Evolutionary conservation across 2,888 invertebrate species (phyloP).

Genomic region (Cylloceria caligata): DNA sequence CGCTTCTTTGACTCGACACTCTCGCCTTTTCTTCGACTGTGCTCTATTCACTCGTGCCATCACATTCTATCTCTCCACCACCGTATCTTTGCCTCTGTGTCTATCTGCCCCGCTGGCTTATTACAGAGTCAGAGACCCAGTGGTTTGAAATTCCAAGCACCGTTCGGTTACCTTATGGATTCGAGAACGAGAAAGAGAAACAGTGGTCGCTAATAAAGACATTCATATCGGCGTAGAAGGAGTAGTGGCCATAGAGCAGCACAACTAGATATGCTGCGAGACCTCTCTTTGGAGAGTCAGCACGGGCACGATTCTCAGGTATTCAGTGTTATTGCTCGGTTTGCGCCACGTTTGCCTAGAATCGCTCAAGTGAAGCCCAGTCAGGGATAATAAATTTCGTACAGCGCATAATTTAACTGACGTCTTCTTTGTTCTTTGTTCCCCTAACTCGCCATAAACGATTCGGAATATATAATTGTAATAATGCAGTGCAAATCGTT

Average conservation of each 20-base stretch:
- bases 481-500: slow-evolving; percentile 29
- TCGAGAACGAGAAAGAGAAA: slow-evolving; percentile 64
- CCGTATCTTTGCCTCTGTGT: slow-evolving; percentile 19
- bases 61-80: slow-evolving; percentile 11
- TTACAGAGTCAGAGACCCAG: slow-evolving; percentile 57
- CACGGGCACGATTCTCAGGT: slow-evolving; percentile 61
- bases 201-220: slow-evolving; percentile 81
- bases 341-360: slow-evolving; percentile 2
- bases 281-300: slow-evolving; percentile 36
- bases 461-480: slow-evolving; percentile 19
- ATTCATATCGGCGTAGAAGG: slow-evolving; percentile 82
- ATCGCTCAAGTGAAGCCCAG: slow-evolving; percentile 7
- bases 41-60: slow-evolving; percentile 37
- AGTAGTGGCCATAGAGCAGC: slow-evolving; percentile 73
- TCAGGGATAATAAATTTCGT: slow-evolving; percentile 14
- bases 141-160: slow-evolving; percentile 57
- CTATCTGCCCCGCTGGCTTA: slow-evolving; percentile 50
- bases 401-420: slow-evolving; percentile 5
- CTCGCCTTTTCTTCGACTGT: slow-evolving; percentile 39
- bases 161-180: slow-evolving; percentile 55
- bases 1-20: slow-evolving; percentile 51
- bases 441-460: slow-evolving; percentile 12
- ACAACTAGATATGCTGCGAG: slow-evolving; percentile 69
- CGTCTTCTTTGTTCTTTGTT: slow-evolving; percentile 14
- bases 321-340: slow-evolving; percentile 50